phyloP scores from a whole-genome alignment of 1,140 invertebrate species.

The Seison nebaliae region DNA sequence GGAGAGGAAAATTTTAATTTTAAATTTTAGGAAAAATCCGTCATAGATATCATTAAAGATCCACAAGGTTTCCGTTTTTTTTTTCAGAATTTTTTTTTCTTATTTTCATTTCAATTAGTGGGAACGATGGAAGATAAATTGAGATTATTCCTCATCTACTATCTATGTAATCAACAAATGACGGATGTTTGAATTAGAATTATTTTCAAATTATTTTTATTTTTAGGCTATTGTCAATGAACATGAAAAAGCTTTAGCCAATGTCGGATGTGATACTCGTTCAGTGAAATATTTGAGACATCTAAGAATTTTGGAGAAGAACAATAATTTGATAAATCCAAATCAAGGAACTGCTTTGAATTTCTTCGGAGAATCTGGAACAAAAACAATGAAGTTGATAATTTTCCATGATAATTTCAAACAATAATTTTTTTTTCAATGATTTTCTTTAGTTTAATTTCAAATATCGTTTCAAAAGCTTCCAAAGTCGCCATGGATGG shows the following conservation, averaged over 20 bases:
- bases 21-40: constrained; percentile 20
- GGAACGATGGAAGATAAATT: constrained; percentile 72
- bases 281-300: no score
- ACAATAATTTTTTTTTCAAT: neutral
- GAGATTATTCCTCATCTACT: constrained; percentile 73
- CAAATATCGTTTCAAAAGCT: constrained; percentile 76
- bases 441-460: constrained; percentile 52
- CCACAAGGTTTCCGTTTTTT: constrained; percentile 30
- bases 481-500: constrained; percentile 98
- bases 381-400: constrained; percentile 54
- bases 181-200: constrained; percentile 34
- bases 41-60: constrained; percentile 37
- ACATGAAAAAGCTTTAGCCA: no score
- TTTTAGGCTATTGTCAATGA: constrained; percentile 32
- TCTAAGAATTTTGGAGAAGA: no score
- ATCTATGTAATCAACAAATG: constrained; percentile 49
- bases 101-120: constrained; percentile 17
- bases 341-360: no score
- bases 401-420: no score
- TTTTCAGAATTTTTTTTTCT: neutral
- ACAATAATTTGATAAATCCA: no score
- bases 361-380: constrained; percentile 77
- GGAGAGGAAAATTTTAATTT: neutral
- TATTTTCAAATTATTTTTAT: constrained; percentile 1
- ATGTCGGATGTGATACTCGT: no score